Evolutionary conservation across 2,113 vertebrate genomes (phyloP).

Genomic region (Phaethon lepturus): DNA sequence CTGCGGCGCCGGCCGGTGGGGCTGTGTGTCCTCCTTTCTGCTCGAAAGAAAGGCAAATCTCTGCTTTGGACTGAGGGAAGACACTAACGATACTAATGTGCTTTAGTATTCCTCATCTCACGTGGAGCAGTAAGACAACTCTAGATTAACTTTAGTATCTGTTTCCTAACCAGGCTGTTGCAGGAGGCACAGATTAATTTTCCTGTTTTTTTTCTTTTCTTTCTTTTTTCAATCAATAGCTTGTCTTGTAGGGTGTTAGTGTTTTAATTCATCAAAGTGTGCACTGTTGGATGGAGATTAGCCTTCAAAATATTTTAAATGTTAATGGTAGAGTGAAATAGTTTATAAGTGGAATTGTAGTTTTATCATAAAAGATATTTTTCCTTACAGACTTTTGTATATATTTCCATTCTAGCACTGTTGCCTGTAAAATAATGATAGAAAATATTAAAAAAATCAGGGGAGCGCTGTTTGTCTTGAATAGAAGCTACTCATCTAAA

Average conservation of each 20-base stretch:
- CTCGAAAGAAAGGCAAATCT: too few relatives aligned
- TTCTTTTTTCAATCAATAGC: background rate
- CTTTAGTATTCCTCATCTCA: fast-evolving
- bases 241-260: background rate
- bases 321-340: background rate
- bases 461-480: background rate
- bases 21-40: too few relatives aligned
- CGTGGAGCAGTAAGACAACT: fast-evolving
- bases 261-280: background rate
- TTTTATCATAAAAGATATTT: background rate
- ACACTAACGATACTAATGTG: fast-evolving
- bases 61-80: fast-evolving
- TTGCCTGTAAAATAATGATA: background rate
- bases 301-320: background rate
- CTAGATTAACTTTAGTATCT: background rate
- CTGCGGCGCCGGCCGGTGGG: background rate
- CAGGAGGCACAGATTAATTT: background rate
- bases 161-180: too few relatives aligned
- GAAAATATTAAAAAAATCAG: background rate
- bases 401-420: background rate
- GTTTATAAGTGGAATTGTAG: background rate
- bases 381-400: background rate
- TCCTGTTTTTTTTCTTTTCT: background rate
- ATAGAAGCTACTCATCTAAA: background rate
- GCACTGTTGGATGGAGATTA: background rate